Percentiles rank a stretch among this genome's conserved stretches.
Conservation (phyloP, 2,113 vertebrate species). For the Baryphthengus martii region DNA sequence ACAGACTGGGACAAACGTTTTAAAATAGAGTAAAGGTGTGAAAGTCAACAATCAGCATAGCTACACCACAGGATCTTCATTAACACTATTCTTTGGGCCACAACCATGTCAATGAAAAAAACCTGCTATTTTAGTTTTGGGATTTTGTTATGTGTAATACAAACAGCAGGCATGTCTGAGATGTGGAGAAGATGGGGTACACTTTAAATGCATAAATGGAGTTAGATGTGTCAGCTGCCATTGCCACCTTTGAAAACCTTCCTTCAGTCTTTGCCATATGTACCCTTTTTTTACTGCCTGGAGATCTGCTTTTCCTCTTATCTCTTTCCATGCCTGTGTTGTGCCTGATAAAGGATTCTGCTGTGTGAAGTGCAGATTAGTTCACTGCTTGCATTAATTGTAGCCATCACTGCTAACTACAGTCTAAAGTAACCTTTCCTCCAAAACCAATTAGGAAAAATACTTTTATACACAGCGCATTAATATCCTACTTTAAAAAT, state of each 20-base stretch:
- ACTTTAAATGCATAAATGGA: not conserved
- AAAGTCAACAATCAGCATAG: not conserved
- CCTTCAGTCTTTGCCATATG: constrained; percentile 2
- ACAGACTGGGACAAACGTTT: not conserved
- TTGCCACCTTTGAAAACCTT: not conserved
- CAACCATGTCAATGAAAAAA: not conserved
- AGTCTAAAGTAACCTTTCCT: not conserved
- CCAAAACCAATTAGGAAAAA: not conserved
- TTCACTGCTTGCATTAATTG: not conserved
- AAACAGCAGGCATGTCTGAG: not conserved
- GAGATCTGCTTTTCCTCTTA: constrained; percentile 8
- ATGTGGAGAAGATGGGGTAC: not conserved
- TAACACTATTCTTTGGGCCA: not conserved
- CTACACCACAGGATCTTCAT: not conserved
- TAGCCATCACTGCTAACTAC: not conserved
- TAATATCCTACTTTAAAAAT: not conserved
- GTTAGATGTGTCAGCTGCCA: not conserved
- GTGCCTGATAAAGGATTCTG: constrained; percentile 21
- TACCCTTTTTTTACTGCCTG: not conserved
- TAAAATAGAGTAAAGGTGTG: not conserved
- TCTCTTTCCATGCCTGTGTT: not conserved
- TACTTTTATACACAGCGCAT: not conserved
- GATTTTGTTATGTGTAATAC: not conserved
- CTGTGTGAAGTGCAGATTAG: constrained; percentile 24
- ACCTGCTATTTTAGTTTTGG: not conserved